phyloP scores from a whole-genome alignment of 1,140 invertebrate genomes.

The Tribolium castaneum region DNA sequence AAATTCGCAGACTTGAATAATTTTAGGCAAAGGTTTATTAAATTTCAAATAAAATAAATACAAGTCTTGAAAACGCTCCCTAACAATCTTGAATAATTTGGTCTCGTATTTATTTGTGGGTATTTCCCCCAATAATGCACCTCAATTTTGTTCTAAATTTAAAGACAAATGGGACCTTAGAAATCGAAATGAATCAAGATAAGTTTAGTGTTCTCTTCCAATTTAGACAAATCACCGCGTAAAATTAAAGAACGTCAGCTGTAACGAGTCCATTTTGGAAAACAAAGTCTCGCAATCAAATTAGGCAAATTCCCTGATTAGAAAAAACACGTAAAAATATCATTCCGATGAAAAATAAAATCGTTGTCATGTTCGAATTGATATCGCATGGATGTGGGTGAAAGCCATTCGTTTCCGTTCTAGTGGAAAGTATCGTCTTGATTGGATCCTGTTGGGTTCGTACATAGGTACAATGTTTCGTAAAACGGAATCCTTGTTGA shows the following conservation, averaged over 20 bases:
- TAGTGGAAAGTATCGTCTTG: constrained; percentile 22
- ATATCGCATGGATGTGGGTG: background rate
- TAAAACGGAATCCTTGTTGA: constrained; percentile 30
- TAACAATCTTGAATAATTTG: too few species aligned
- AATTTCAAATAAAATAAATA: too few species aligned
- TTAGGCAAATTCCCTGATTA: background rate
- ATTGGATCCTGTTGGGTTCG: constrained; percentile 8
- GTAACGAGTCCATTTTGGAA: background rate
- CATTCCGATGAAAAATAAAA: background rate
- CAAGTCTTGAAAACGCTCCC: too few species aligned
- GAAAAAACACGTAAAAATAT: background rate
- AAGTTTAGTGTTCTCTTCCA: background rate
- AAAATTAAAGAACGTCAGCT: background rate
- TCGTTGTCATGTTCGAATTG: background rate
- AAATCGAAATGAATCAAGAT: background rate
- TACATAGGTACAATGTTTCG: constrained; percentile 23
- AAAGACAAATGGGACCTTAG: background rate
- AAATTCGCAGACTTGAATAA: too few species aligned
- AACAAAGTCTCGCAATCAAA: background rate
- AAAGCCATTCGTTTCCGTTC: background rate
- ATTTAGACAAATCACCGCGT: background rate
- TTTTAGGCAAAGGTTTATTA: too few species aligned
- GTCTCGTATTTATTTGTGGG: too few species aligned
- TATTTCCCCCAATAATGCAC: too few species aligned
- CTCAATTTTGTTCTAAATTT: too few species aligned